Percentiles rank a stretch among this genome's conserved stretches.
Evolutionary conservation across 2,113 vertebrate species (phyloP).

Genomic region (Leucosticte australis): DNA sequence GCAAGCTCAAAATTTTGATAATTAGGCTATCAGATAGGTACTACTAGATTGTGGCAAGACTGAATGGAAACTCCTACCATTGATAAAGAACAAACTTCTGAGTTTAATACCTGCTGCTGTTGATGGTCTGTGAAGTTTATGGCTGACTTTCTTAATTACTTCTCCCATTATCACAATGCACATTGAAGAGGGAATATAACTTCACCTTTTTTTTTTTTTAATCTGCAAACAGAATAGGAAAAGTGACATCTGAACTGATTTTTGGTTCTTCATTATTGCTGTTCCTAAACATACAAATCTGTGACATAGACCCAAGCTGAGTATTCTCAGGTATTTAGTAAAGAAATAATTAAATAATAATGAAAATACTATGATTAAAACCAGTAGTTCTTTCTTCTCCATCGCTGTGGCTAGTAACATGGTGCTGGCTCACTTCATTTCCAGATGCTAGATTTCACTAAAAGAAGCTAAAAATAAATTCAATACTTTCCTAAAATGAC

Average conservation of each 20-base stretch:
- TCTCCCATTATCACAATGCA: neutral
- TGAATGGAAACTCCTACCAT: neutral
- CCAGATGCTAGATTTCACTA: conserved; percentile 58
- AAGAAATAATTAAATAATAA: neutral
- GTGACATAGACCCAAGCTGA: neutral
- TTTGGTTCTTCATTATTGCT: neutral
- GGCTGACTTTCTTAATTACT: neutral
- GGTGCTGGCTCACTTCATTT: conserved; percentile 14
- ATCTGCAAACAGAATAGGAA: neutral
- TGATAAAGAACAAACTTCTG: neutral
- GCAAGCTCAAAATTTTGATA: neutral
- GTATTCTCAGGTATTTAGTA: neutral
- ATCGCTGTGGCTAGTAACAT: neutral
- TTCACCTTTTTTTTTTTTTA: neutral
- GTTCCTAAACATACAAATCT: neutral
- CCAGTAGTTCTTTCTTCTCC: neutral
- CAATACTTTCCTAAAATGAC: conserved; percentile 62
- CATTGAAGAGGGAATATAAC: neutral
- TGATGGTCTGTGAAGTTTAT: neutral
- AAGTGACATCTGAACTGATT: neutral
- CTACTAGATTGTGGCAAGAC: neutral
- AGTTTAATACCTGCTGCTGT: neutral
- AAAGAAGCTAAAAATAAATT: conserved; percentile 63
- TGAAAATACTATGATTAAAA: neutral
- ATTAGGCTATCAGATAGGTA: neutral